phyloP scores from a whole-genome alignment of 2,797 vertebrate species.

The Helarctos malayanus region DNA sequence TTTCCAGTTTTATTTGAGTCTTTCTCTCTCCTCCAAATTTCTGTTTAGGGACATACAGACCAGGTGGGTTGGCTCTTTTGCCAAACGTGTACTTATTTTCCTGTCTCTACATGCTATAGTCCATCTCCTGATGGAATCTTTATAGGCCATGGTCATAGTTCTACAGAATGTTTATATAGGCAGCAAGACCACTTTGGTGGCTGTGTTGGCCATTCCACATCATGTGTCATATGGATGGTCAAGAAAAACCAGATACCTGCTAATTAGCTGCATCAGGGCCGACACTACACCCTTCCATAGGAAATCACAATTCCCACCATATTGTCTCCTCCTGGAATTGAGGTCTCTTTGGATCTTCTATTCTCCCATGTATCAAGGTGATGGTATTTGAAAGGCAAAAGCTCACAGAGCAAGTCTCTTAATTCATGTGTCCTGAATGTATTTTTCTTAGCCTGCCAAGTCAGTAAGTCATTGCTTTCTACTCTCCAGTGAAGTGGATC shows the following conservation, averaged over 20 bases:
- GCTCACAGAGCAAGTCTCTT: background rate
- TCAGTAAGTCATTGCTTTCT: constrained; percentile 26
- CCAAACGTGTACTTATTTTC: background rate
- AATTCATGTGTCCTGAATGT: background rate
- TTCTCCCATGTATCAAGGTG: background rate
- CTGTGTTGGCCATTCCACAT: background rate
- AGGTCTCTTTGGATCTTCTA: background rate
- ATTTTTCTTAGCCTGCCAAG: background rate
- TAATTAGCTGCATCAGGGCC: background rate
- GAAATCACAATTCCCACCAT: background rate
- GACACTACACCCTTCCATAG: background rate
- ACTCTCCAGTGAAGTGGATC: background rate
- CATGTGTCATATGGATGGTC: background rate
- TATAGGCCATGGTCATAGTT: background rate
- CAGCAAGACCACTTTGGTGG: background rate
- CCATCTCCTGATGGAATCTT: constrained; percentile 36
- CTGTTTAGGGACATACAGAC: background rate
- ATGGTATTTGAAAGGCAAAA: constrained; percentile 32
- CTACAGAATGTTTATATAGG: background rate
- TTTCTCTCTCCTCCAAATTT: background rate
- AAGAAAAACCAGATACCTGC: constrained; percentile 8
- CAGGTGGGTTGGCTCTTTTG: background rate
- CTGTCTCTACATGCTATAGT: background rate
- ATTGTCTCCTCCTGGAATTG: background rate
- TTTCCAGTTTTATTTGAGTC: background rate